A percentile compares a stretch with the other conserved stretches of the same genome.
These are phyloP conservation scores for Gastrophysa polygoni DNA, from an alignment of 2,888 invertebrate species.

Conservation along the genomic window DNA sequence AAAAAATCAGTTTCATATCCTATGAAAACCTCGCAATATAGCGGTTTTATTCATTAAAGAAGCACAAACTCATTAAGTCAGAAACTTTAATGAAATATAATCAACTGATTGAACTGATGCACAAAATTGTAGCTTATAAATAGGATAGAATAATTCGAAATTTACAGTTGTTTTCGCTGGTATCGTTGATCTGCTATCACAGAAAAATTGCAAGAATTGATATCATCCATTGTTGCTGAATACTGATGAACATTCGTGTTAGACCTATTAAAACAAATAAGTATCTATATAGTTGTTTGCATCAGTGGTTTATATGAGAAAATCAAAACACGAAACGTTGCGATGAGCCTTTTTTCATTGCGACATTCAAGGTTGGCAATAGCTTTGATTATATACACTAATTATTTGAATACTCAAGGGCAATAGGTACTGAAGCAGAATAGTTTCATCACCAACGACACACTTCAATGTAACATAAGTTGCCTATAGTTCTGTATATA, in stretches of 20 bases:
- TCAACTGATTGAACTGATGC: constrained; percentile 5
- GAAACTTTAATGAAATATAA: constrained; percentile 3
- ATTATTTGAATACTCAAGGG: too few relatives aligned
- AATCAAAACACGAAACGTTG: too few relatives aligned
- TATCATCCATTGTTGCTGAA: constrained; percentile 14
- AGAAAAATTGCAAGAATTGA: constrained; percentile 10
- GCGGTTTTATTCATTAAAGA: constrained; percentile 7
- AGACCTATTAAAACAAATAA: background rate
- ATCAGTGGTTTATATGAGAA: too few relatives aligned
- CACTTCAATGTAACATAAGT: too few relatives aligned
- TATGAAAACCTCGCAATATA: background rate
- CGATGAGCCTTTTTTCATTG: too few relatives aligned
- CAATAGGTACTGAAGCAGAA: too few relatives aligned
- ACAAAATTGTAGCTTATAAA: constrained; percentile 8
- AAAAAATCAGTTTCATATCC: too few relatives aligned
- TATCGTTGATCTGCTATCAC: constrained; percentile 13
- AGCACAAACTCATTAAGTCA: constrained; percentile 3
- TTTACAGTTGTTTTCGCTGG: constrained; percentile 14
- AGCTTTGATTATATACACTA: too few relatives aligned
- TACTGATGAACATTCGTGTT: constrained; percentile 15
- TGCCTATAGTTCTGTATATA: too few relatives aligned
- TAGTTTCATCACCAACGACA: too few relatives aligned
- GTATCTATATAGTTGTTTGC: constrained; percentile 9
- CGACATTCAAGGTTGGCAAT: too few relatives aligned
- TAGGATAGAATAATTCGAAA: constrained; percentile 12